Conservation (phyloP, 2,888 invertebrate genomes). For the Muschampia staudingeri region DNA sequence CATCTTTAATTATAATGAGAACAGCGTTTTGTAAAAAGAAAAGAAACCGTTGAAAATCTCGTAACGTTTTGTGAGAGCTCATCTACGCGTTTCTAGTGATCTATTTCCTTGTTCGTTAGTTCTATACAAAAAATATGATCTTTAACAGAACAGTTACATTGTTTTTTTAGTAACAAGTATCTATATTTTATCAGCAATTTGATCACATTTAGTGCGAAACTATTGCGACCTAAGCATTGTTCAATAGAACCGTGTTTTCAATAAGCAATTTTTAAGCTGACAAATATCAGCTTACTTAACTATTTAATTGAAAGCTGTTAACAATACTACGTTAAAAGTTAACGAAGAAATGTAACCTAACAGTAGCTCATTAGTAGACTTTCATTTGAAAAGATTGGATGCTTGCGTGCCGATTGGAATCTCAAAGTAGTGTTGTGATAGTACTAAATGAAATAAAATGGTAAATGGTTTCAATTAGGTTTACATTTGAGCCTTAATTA, state of each 20-base stretch:
- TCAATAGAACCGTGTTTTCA: constrained; percentile 68
- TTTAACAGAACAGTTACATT: constrained; percentile 84
- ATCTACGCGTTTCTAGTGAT: constrained; percentile 79
- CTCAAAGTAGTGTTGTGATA: constrained; percentile 31
- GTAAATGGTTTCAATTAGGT: constrained; percentile 35
- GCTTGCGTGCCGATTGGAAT: constrained; percentile 30
- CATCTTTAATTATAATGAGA: constrained; percentile 86
- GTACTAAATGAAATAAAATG: constrained; percentile 26
- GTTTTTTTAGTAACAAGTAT: constrained; percentile 81
- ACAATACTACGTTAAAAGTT: constrained; percentile 20
- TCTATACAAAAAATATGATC: constrained; percentile 82
- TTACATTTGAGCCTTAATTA: constrained; percentile 52
- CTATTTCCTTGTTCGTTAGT: constrained; percentile 72
- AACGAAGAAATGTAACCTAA: constrained; percentile 18
- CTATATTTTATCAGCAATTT: constrained; percentile 70
- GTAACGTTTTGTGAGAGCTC: constrained; percentile 86
- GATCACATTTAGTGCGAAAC: constrained; percentile 72
- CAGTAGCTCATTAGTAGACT: constrained; percentile 42
- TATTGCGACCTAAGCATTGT: constrained; percentile 68
- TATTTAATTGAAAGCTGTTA: constrained; percentile 24
- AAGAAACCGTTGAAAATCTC: constrained; percentile 87
- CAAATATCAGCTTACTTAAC: constrained; percentile 49
- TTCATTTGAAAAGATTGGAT: constrained; percentile 35
- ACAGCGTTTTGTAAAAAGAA: constrained; percentile 83
- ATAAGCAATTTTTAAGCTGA: constrained; percentile 71